Evolutionary conservation across 1,140 invertebrate species (phyloP), one percentile per base, ranked within the genome.

Genomic region (Marisa cornuarietis): DNA sequence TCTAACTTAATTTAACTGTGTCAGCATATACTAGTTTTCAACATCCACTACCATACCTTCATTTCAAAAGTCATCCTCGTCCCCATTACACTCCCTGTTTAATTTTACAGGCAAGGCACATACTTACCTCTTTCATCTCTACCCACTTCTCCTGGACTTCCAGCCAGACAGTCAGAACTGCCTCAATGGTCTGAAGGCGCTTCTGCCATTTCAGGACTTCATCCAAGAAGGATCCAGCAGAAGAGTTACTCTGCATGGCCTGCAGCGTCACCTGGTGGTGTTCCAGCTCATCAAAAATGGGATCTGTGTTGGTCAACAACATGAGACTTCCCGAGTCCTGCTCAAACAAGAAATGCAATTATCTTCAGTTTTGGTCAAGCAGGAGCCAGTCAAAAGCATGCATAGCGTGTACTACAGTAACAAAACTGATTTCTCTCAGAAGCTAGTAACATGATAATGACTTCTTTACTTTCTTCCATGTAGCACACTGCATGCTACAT

Each of bases 141-240:
- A 88, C 83, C 91, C 90, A 91, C 79, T 90, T 89, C 54, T 90
- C 87, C 82, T 91, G 91, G 1, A 91, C 90, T 20, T 90, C 86
- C 51, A 91, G 82, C 91, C 91, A 91, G 13, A 83, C 83, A 14
- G 85, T 85, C 11, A 91, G 82, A 18, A 91, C 89, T 63, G 87
- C 88, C 81, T 91, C 91, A 63, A 91, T 90, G 42, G 86, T 90
- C 83, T 91, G 89, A 20, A 91, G 84, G 20, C 84, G 80, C 79
- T 90, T 90, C 85, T 91, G 90, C 91, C 91, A 91, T 82, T 91
- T 91, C 16, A 90, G 81, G 20, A 91, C 89, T 69, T 91, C 91
- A 81, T 91, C 91, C 62, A 90, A 82, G 83, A 91, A 91, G 14
- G 89, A 89, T 0, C 90, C 90, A 11, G 90, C 90, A 42, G 89